phyloP scores from a whole-genome alignment of 2,797 vertebrate genomes.

The Scolopax rusticola region DNA sequence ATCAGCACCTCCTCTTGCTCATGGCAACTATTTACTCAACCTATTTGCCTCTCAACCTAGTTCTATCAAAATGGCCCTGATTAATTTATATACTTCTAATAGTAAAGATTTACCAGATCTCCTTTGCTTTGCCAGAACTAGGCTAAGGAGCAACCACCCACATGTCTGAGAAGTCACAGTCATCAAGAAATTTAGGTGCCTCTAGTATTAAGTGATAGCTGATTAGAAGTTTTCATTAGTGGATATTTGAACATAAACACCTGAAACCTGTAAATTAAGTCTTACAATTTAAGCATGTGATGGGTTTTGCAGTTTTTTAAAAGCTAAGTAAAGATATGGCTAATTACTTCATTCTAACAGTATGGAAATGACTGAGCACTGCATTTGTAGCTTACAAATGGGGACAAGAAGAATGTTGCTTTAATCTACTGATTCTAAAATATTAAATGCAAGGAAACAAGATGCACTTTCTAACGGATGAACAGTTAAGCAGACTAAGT shows the following conservation, averaged over 20 bases:
- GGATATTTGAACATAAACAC: neutral
- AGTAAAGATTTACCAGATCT: neutral
- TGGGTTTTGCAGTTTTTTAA: neutral
- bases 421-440: neutral
- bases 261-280: neutral
- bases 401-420: neutral
- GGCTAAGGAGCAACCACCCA: neutral
- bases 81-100: neutral
- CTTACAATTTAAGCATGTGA: neutral
- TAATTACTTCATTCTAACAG: neutral
- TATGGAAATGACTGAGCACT: neutral
- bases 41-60: neutral
- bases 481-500: neutral
- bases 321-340: neutral
- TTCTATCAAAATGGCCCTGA: neutral
- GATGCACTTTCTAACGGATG: neutral
- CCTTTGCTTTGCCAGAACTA: neutral
- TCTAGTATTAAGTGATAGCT: neutral
- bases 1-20: neutral
- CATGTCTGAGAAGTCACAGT: neutral
- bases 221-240: neutral
- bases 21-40: neutral
- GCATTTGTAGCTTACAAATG: neutral
- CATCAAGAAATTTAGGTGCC: neutral
- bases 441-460: neutral